These are phyloP conservation scores for Trachelus tabidus DNA, from an alignment of 2,888 invertebrate species.

Conservation along the genomic window DNA sequence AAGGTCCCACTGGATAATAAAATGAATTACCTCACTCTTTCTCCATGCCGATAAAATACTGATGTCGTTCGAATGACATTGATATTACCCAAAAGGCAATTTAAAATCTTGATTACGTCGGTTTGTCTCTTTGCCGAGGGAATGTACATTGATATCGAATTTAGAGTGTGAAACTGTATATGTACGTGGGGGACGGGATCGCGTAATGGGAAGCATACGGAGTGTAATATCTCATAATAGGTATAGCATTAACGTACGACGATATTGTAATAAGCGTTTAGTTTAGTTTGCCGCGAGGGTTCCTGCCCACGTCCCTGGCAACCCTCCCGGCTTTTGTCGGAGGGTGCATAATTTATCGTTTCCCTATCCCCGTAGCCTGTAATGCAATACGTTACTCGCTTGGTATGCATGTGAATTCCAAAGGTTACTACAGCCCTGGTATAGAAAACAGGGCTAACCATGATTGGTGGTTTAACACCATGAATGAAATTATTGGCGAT, in stretches of 20 bases:
- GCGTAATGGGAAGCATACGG: slow-evolving; percentile 59
- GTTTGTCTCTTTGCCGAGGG: background rate
- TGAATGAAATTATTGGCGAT: slow-evolving; percentile 32
- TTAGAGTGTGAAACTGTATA: background rate
- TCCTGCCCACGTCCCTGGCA: slow-evolving; percentile 31
- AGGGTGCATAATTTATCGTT: slow-evolving; percentile 66
- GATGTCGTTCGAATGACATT: background rate
- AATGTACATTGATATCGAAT: background rate
- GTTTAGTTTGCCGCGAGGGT: slow-evolving; percentile 53
- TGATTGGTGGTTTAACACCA: slow-evolving; percentile 36
- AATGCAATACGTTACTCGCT: slow-evolving; percentile 47
- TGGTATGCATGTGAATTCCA: slow-evolving; percentile 48
- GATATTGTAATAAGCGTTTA: slow-evolving; percentile 62
- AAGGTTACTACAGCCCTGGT: slow-evolving; percentile 30
- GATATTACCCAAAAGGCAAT: background rate
- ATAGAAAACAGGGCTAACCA: slow-evolving; percentile 14
- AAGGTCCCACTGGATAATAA: background rate
- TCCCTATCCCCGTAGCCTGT: slow-evolving; percentile 33
- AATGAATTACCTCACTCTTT: background rate
- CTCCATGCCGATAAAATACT: background rate
- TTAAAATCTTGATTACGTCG: background rate
- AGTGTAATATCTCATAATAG: slow-evolving; percentile 60
- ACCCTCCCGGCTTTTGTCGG: background rate
- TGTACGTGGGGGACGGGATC: background rate
- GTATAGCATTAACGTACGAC: slow-evolving; percentile 59